Base-by-base conservation (phyloP, 2,113 vertebrate species). In the Leptodactylus fuscus region DNA sequence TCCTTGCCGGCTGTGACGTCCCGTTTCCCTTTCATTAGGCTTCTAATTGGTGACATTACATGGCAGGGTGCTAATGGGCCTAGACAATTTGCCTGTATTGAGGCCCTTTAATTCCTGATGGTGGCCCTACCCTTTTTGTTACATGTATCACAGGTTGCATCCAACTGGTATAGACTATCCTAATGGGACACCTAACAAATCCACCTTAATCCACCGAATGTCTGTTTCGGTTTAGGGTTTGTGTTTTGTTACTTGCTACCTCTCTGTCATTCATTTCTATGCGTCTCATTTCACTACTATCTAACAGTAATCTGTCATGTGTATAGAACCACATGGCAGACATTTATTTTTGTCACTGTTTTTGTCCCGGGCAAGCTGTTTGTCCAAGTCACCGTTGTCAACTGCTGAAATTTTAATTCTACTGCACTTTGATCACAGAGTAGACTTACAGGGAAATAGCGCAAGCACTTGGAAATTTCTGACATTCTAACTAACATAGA, bases 231-330 rank as follows among this genome's bases (percentile, higher is more conserved):
- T 67, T 1, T 5, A 1, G 18, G 20, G 34, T 22, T 46, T n/a
- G 22, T 44, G 5, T 73, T 24, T 20, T 8, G 22, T 0, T n/a
- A 9, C 18, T 18, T 67, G 32, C 3, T 1, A n/a, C n/a, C n/a
- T n/a, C n/a, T n/a, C n/a, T n/a, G n/a, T n/a, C n/a, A 15, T 12
- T 20, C 36, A 22, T 38, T 16, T 41, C 34, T 71, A 71, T 36
- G 24, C 36, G 34, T 6, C 34, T 36, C 18, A 20, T 41, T 41
- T 38, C 18, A 38, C 67, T 20, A 71, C 67, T n/a, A n/a, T n/a
- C n/a, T n/a, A n/a, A n/a, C n/a, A 71, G 18, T 71, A 38, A 71
- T 71, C 67, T 41, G 34, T 71, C 67, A 38, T 36, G 18, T 71
- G 67, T 71, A 71, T 41, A 41, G 20, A 12, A 20, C 38, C 12